Evolutionary conservation across 2,888 invertebrate genomes (phyloP).

Genomic region (Harmothoe impar): DNA sequence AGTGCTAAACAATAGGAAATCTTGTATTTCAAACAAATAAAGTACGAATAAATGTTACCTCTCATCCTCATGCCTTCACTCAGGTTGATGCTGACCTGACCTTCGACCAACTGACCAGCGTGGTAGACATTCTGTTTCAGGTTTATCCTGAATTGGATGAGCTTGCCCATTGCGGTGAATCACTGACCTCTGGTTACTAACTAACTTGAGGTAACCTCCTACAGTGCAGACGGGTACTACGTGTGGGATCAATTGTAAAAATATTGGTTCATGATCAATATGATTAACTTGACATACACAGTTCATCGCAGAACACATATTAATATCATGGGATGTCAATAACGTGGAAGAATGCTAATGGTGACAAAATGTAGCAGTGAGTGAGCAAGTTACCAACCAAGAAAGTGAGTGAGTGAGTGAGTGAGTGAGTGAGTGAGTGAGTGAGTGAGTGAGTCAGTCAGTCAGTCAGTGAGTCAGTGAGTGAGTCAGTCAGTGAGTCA

Average conservation of each 20-base stretch:
- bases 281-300: too few relatives aligned
- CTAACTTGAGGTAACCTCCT: too few relatives aligned
- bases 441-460: background rate
- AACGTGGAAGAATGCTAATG: too few relatives aligned
- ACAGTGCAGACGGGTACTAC: too few relatives aligned
- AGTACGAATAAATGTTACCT: too few relatives aligned
- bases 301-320: too few relatives aligned
- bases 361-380: too few relatives aligned
- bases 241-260: too few relatives aligned
- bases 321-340: too few relatives aligned
- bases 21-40: too few relatives aligned
- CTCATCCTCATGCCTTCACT: slow-evolving; percentile 76
- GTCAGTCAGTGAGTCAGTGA: background rate
- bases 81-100: slow-evolving; percentile 75
- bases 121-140: slow-evolving; percentile 73
- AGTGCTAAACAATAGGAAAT: too few relatives aligned
- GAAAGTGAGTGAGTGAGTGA: background rate
- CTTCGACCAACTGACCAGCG: slow-evolving; percentile 74
- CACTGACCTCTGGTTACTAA: background rate
- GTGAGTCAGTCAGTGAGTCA: background rate
- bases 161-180: slow-evolving; percentile 65
- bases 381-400: background rate
- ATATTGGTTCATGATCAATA: too few relatives aligned
- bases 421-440: background rate
- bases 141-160: slow-evolving; percentile 72